Base-by-base conservation (phyloP, 2,888 invertebrate species). In the Lepidocyrtoides sp. region DNA sequence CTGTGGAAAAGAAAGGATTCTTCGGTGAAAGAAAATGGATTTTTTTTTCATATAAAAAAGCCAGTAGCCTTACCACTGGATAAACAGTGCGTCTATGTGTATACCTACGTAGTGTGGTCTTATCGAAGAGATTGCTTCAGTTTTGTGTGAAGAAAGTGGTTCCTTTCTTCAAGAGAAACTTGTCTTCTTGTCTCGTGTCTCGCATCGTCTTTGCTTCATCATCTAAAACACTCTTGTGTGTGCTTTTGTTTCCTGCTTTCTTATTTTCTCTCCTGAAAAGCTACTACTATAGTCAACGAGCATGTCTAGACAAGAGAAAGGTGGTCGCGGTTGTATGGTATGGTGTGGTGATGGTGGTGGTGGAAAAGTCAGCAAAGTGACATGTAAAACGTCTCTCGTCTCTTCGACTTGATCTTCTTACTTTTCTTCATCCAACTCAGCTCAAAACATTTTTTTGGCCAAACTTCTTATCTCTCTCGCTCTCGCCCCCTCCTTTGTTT, bases 331-430 rank as follows among this genome's bases (percentile, higher is more conserved):
- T n/a, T n/a, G n/a, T n/a, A n/a, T n/a, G n/a, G n/a, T n/a, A 2
- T 26, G 32, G 5, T 29, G 20, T 48, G 54, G 48, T 26, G 20
- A 7, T 54, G 23, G 23, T 60, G 57, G 63, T 17, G 14, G 57
- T 86, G 63, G 79, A 69, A 88, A 54, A 88, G 88, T 81, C 81
- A 88, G 81, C 29, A 81, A 81, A 87, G 87, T 87, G 88, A 88
- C 88, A 81, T 88, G 88, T 88, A 81, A 87, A 63, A 81, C 81
- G 81, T n/a, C n/a, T 87, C 87, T 77, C 20, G 72, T 72, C 20
- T 29, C 32, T 32, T 41, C 14, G 29, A 8, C 63, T 77, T 79
- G 63, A 87, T 87, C 77, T 88, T 66, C 60, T 77, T 77, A 41
- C n/a, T 41, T 51, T 57, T 57, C 26, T 66, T 23, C 51, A 51